Evolutionary conservation across 2,888 invertebrate species (phyloP), one percentile per base, ranked within the genome.

Genomic region (Amblyjoppa proteus): DNA sequence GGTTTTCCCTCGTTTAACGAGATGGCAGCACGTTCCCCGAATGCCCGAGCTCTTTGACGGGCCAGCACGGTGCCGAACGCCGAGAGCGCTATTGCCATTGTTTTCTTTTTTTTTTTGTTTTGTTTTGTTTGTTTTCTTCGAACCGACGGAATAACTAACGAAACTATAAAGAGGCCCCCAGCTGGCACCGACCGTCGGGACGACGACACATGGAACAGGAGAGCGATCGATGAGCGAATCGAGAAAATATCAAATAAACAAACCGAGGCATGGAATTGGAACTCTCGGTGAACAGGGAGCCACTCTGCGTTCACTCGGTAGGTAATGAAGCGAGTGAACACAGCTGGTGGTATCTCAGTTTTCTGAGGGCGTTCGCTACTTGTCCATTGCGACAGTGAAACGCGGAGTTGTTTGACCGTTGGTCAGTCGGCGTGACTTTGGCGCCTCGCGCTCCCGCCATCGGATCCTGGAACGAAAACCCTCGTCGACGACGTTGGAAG

Each of bases 341-440:
- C 98, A 98, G 98, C 98, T 98, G 98, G 98, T 98, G 98, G 98
- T 98, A 98, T 98, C 98, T 98, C 98, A 98, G 98, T 98, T 94
- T 94, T 94, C 94, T 93, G 92, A 89, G 93, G 92, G 94, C 92
- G 90, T 91, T 91, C 77, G 84, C 92, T 87, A 87, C 93, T 76
- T 64, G 31, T 64, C 64, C 70, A 76, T 75, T 81, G 66, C 20
- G 34, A 41, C 49, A 49, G 25, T 83, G 28, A 41, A 41, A 77
- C 51, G 3, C 53, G 53, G 20, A 25, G 20, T 56, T 56, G 53
- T 20, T 56, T 56, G 53, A 56, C 53, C 53, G 53, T 56, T 56
- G 53, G 53, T 56, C 53, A 56, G n/a, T 56, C 53, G 53, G 53
- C 20, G 20, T 56, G 20, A 56, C 20, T 56, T 56, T 20, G 53